Percentiles rank a stretch among this genome's conserved stretches.
Evolutionary conservation across 1,140 invertebrate species (phyloP).

Genomic region (Bombus waltoni): DNA sequence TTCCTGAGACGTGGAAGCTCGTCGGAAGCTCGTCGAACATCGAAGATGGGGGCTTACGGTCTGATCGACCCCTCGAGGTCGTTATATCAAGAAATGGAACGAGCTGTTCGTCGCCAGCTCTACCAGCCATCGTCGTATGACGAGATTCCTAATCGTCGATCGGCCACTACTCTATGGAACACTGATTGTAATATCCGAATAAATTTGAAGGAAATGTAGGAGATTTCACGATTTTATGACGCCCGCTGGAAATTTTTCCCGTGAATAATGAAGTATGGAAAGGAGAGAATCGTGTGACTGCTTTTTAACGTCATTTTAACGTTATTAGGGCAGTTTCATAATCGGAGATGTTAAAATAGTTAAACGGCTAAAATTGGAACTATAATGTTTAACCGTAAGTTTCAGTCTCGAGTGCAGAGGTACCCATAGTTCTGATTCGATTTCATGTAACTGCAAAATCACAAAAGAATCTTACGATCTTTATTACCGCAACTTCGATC

Average conservation of each 20-base stretch:
- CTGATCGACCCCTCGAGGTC: slow-evolving; percentile 48
- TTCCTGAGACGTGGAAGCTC: slow-evolving; percentile 43
- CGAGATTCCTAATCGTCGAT: not conserved
- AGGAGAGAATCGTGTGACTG: no score
- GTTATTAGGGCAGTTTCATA: no score
- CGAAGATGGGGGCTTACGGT: slow-evolving; percentile 22
- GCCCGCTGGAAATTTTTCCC: not conserved
- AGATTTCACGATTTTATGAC: not conserved
- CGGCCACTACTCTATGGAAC: not conserved
- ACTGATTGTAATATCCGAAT: not conserved
- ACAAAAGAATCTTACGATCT: not conserved
- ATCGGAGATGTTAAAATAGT: no score
- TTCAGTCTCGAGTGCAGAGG: not conserved
- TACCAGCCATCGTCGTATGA: not conserved
- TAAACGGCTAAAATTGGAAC: no score
- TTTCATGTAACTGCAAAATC: no score
- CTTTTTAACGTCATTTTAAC: no score
- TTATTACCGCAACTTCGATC: not conserved
- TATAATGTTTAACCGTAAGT: not conserved
- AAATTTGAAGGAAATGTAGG: not conserved
- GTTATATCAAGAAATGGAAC: slow-evolving; percentile 46
- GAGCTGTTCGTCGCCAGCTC: not conserved
- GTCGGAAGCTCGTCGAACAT: slow-evolving; percentile 41
- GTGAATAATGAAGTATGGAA: not conserved
- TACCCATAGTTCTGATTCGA: not conserved